These are phyloP conservation scores for Drosophila nigrodunni DNA, from an alignment of 1,140 invertebrate species.

Conservation along the genomic window DNA sequence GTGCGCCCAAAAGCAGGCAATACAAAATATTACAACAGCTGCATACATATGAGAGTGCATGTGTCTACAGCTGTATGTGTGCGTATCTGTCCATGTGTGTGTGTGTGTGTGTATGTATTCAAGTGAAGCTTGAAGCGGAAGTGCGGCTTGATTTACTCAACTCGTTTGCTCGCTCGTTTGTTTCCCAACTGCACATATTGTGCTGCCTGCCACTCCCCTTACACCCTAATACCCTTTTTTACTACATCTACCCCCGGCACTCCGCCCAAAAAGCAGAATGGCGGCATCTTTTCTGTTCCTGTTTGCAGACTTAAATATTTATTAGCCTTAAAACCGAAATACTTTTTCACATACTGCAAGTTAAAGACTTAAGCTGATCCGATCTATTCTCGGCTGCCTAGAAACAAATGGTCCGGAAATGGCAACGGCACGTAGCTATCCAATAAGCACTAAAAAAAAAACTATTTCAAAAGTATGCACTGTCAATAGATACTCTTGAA, in stretches of 20 bases:
- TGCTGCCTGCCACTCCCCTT: constrained; percentile 9
- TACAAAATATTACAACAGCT: constrained; percentile 46
- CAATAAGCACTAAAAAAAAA: constrained; percentile 7
- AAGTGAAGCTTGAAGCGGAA: constrained; percentile 74
- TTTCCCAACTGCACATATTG: constrained; percentile 70
- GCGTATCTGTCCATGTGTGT: not conserved
- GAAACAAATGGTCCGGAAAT: constrained; percentile 49
- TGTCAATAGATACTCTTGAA: not conserved
- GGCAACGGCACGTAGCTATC: constrained; percentile 20
- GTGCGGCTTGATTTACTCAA: constrained; percentile 82
- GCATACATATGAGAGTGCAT: not conserved
- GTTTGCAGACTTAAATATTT: constrained; percentile 51
- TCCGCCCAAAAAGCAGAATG: not conserved
- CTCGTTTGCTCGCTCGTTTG: constrained; percentile 77
- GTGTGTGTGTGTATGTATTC: constrained; percentile 21
- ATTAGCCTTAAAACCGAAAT: constrained; percentile 50
- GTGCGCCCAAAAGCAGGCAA: constrained; percentile 51
- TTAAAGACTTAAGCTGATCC: constrained; percentile 55
- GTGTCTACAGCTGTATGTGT: not conserved
- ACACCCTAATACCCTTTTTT: not conserved
- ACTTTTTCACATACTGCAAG: constrained; percentile 36
- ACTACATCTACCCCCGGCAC: not conserved
- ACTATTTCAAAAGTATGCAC: no score
- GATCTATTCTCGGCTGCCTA: constrained; percentile 27
- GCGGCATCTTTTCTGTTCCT: constrained; percentile 1